Conservation (phyloP, 2,113 vertebrate genomes). For the Melospiza melodia region DNA sequence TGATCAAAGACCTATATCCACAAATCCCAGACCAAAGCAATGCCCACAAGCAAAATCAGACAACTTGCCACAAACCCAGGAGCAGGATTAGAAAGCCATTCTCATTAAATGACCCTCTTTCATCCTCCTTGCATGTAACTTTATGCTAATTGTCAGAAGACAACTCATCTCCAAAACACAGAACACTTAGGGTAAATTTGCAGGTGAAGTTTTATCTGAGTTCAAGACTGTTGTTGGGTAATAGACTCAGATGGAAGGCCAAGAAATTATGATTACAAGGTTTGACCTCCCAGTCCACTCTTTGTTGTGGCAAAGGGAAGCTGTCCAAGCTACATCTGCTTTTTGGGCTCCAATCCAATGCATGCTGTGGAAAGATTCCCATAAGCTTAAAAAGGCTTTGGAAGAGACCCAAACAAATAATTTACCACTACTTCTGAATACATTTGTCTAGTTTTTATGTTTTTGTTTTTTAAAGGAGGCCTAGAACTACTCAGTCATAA, state of each 20-base stretch:
- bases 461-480: not conserved
- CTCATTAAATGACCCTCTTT: not conserved
- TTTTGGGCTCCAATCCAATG: conserved; percentile 23
- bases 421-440: not conserved
- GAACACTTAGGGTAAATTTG: not conserved
- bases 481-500: not conserved
- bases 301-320: not conserved
- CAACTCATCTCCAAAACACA: not conserved
- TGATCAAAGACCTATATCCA: not conserved
- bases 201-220: not conserved
- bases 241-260: not conserved
- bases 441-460: not conserved
- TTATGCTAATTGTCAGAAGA: not conserved
- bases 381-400: conserved; percentile 9
- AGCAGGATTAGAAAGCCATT: not conserved
- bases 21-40: not conserved
- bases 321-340: not conserved
- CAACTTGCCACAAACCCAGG: not conserved
- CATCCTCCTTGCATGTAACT: not conserved
- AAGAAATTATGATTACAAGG: not conserved
- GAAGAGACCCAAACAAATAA: not conserved
- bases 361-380: not conserved
- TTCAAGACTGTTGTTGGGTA: not conserved
- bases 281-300: not conserved
- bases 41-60: not conserved